These are phyloP conservation scores for Rhynchotus rufescens DNA, from an alignment of 2,797 vertebrate species.

Conservation along the genomic window DNA sequence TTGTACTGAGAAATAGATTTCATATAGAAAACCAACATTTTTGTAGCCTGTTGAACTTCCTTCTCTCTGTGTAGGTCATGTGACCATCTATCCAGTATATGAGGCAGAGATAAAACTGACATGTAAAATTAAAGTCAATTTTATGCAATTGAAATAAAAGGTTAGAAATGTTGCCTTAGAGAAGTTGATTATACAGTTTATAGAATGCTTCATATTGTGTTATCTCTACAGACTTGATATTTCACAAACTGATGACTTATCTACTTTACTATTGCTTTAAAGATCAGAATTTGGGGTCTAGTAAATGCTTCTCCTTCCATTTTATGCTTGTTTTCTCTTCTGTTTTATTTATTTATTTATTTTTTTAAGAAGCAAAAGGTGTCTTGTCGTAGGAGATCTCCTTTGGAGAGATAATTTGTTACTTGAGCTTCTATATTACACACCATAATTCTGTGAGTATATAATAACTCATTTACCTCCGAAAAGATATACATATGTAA, in stretches of 20 bases:
- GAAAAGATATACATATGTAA: neutral
- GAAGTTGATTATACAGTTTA: neutral
- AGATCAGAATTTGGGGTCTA: neutral
- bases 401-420: neutral
- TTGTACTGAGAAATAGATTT: neutral
- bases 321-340: neutral
- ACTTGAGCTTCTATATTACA: neutral
- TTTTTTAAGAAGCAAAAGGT: neutral
- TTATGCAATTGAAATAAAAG: constrained; percentile 1
- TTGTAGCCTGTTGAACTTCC: neutral
- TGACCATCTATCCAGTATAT: neutral
- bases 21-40: neutral
- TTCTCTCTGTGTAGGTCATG: neutral
- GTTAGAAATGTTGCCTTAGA: neutral
- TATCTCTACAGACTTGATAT: neutral
- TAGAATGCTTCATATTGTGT: neutral
- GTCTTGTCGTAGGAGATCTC: too few relatives aligned
- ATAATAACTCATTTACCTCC: neutral
- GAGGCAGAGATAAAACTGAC: neutral
- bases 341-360: neutral
- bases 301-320: neutral
- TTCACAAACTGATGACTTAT: constrained; percentile 15
- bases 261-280: neutral
- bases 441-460: neutral
- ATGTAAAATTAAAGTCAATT: neutral